Evolutionary conservation across 2,888 invertebrate species (phyloP), one percentile per base, ranked within the genome.

Genomic region (Scrobipalpa atriplicella): DNA sequence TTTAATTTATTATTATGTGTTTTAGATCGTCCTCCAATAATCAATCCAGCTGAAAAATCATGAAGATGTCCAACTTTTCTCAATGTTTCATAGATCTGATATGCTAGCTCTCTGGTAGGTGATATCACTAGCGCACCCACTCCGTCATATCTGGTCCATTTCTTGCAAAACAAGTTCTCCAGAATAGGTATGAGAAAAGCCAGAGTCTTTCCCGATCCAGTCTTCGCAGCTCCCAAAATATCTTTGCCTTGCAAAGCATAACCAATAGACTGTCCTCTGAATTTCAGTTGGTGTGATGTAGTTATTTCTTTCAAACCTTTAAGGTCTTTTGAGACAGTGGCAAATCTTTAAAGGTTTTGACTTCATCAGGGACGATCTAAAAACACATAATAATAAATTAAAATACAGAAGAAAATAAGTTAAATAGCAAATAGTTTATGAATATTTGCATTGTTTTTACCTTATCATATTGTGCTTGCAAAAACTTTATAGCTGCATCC

Each of bases 161-260:
- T 96, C 68, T 96, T 95, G 72, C 96, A 94, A 86, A 96, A 98
- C 16, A 98, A 86, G 66, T 93, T 93, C 87, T 98, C 98, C 68
- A 98, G 79, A 70, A 97, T 94, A 19, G 99, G 99, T 78, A 99
- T 95, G 11, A 99, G 89, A 87, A 99, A 99, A 0, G 99, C 99
- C 64, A 99, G 89, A 0, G 99, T 99, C 93, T 99, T 99, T n/a
- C 99, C 99, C 72, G 99, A 99, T 13, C 99, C 99, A 11, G 99
- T 99, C 86, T 98, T 97, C 0, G 99, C 99, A 51, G 99, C 98
- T n/a, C 98, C 99, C 10, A 99, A 92, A 72, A 99, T 96, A 92
- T 99, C 99, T 78, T 96, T 94, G 0, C 98, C 98, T 78, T 95
- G 95, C 52, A 99, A 89, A 16, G 97, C 96, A 70, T 95, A 94